Conservation (phyloP, 2,113 vertebrate species). For the Silurus asotus region DNA sequence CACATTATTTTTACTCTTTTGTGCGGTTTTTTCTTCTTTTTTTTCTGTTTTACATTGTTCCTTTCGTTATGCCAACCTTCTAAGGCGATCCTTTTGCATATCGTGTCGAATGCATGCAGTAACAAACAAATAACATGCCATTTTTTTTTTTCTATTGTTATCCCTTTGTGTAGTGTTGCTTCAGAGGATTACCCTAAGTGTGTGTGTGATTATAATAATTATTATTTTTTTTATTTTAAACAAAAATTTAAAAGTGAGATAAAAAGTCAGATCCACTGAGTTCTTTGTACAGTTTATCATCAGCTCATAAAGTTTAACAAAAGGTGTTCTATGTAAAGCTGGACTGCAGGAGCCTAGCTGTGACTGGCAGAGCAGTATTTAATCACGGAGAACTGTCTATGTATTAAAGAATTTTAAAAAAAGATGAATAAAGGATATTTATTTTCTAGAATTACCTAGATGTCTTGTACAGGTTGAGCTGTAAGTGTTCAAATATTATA, state of each 20-base stretch:
- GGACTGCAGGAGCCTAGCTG: constrained; percentile 70
- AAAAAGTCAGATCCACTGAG: constrained; percentile 60
- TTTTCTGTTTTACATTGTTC: constrained; percentile 73
- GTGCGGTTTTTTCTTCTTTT: constrained; percentile 83
- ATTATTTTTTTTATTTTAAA: constrained; percentile 60
- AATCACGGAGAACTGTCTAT: constrained; percentile 71
- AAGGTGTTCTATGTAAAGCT: constrained; percentile 66
- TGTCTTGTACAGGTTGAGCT: constrained; percentile 93
- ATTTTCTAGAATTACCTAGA: constrained; percentile 80
- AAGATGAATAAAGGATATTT: constrained; percentile 70
- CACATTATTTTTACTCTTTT: constrained; percentile 84
- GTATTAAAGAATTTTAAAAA: constrained; percentile 69
- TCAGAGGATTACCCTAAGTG: constrained; percentile 61
- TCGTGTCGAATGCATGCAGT: constrained; percentile 81
- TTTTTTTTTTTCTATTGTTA: constrained; percentile 59
- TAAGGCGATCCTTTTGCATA: constrained; percentile 69
- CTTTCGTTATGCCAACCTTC: constrained; percentile 69
- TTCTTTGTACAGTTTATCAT: constrained; percentile 79
- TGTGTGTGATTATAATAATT: neutral
- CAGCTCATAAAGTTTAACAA: constrained; percentile 55
- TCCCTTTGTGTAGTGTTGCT: constrained; percentile 65
- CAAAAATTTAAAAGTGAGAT: constrained; percentile 55
- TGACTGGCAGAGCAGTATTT: constrained; percentile 74
- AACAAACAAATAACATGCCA: constrained; percentile 75
- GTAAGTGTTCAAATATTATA: constrained; percentile 82